phyloP scores from a whole-genome alignment of 37 sponge, comb jelly and placozoan species.

The Mnemiopsis leidyi region DNA sequence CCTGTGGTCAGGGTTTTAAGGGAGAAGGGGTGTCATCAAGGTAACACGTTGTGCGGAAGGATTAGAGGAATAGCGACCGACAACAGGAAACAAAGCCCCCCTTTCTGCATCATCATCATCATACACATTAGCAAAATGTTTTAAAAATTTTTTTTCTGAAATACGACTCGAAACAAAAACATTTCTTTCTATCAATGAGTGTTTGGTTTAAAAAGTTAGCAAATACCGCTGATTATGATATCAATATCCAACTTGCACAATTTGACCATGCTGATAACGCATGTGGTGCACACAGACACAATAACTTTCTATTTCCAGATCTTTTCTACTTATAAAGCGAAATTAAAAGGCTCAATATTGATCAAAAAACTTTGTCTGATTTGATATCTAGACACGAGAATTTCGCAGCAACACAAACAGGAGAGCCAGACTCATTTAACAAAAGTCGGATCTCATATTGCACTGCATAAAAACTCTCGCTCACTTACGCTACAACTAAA shows the following conservation, averaged over 20 bases:
- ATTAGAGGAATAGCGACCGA: not conserved
- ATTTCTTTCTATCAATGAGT: conserved; percentile 32
- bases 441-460: no score
- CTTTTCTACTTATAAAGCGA: conserved; percentile 53
- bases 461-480: not conserved
- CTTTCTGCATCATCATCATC: not conserved
- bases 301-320: not conserved
- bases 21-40: not conserved
- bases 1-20: not conserved
- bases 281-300: not conserved
- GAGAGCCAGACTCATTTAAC: no score
- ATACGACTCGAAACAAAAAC: conserved; percentile 57
- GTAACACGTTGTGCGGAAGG: not conserved
- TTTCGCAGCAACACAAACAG: not conserved
- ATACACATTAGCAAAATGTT: conserved; percentile 33
- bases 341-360: not conserved
- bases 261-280: not conserved
- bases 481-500: not conserved
- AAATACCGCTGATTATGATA: not conserved
- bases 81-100: not conserved
- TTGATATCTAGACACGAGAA: not conserved
- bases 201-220: not conserved
- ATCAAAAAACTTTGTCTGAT: not conserved
- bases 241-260: not conserved
- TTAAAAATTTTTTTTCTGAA: conserved; percentile 63